Evolutionary conservation across 2,797 vertebrate species (phyloP).

Genomic region (Parambassis ranga): DNA sequence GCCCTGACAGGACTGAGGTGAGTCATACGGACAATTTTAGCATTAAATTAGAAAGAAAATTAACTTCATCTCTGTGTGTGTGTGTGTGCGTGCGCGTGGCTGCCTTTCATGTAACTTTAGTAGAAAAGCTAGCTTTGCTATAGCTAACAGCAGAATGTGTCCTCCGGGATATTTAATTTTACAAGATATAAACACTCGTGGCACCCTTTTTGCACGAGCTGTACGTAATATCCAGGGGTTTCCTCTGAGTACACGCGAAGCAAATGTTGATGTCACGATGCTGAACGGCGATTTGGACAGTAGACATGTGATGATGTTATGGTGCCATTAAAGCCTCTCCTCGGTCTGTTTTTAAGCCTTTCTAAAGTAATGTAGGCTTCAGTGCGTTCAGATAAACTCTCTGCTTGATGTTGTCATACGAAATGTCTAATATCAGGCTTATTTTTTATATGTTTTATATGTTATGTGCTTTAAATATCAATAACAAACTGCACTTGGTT

Average conservation of each 20-base stretch:
- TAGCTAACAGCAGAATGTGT: too few relatives aligned
- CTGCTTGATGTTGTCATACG: background rate
- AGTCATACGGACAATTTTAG: slow-evolving; percentile 33
- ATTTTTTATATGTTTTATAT: slow-evolving; percentile 2
- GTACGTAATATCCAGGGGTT: background rate
- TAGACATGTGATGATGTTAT: background rate
- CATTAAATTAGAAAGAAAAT: background rate
- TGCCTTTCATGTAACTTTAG: slow-evolving; percentile 5
- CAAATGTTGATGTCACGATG: slow-evolving; percentile 19
- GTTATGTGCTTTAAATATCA: background rate
- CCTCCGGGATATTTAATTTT: too few relatives aligned
- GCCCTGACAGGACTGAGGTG: slow-evolving; percentile 51
- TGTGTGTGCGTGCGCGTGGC: too few relatives aligned
- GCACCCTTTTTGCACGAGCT: background rate
- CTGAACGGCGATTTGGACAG: background rate
- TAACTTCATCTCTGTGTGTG: background rate
- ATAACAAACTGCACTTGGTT: background rate
- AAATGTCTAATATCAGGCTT: background rate
- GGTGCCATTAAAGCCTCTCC: background rate
- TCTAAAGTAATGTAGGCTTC: background rate
- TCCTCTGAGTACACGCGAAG: background rate
- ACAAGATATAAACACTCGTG: background rate
- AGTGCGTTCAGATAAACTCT: background rate
- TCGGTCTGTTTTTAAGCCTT: background rate
- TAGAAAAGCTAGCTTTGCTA: background rate